phyloP scores from a whole-genome alignment of 2,797 vertebrate genomes.

The Psittacula derbiana region DNA sequence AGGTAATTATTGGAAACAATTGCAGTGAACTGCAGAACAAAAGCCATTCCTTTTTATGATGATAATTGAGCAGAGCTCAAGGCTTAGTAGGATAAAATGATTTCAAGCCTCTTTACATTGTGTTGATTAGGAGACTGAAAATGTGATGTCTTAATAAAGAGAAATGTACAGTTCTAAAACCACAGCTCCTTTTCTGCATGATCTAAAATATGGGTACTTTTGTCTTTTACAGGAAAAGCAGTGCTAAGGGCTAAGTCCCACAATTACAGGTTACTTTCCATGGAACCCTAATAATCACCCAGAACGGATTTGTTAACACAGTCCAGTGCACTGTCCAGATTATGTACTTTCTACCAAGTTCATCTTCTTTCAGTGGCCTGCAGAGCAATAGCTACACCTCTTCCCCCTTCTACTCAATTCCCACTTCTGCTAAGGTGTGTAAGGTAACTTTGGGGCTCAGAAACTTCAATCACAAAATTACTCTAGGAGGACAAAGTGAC shows the following conservation, averaged over 20 bases:
- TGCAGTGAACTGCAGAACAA: conserved; percentile 60
- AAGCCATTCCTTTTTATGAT: conserved; percentile 70
- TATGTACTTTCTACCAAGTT: background rate
- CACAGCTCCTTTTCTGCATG: background rate
- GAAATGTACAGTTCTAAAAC: conserved; percentile 17
- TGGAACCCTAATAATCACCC: background rate
- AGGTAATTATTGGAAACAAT: conserved; percentile 68
- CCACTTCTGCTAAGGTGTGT: background rate
- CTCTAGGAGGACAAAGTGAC: background rate
- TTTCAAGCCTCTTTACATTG: conserved; percentile 69
- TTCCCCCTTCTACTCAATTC: background rate
- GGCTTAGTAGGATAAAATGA: conserved; percentile 71
- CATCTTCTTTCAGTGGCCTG: background rate
- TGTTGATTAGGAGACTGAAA: conserved; percentile 63
- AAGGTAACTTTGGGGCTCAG: background rate
- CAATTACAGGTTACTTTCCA: background rate
- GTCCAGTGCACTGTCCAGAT: background rate
- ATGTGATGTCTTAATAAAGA: conserved; percentile 69
- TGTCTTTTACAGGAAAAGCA: background rate
- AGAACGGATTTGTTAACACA: background rate
- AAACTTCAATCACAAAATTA: background rate
- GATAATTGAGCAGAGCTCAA: conserved; percentile 50
- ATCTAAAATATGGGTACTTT: background rate
- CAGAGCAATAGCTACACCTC: background rate
- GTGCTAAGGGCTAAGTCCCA: background rate